Evolutionary conservation across 2,888 invertebrate genomes (phyloP).

Genomic region (Dexiosoma caninum): DNA sequence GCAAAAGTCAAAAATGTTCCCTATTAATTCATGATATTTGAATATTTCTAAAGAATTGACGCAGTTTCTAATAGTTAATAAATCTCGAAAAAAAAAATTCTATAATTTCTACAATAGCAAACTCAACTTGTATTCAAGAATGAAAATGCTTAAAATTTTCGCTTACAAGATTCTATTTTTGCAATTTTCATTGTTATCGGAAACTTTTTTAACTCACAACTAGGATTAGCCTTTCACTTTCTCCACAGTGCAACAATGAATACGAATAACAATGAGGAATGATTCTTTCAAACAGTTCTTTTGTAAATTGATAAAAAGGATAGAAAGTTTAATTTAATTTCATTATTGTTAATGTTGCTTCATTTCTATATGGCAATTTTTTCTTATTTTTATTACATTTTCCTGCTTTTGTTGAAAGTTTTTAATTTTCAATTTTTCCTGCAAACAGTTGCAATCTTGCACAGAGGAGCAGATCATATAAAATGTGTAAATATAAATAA

Average conservation of each 20-base stretch:
- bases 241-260: background rate
- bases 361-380: background rate
- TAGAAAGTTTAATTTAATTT: constrained; percentile 39
- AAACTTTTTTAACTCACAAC: background rate
- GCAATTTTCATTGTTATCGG: background rate
- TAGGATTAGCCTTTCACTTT: background rate
- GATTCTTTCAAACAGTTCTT: background rate
- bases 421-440: background rate
- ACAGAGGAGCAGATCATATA: too few relatives aligned
- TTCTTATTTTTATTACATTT: background rate
- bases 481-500: too few relatives aligned
- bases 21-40: too few relatives aligned
- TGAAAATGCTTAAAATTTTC: background rate
- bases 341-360: constrained; percentile 39
- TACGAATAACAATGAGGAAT: background rate
- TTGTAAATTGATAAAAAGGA: constrained; percentile 16
- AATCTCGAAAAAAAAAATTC: background rate
- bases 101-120: background rate
- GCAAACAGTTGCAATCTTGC: too few relatives aligned
- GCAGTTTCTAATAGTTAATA: too few relatives aligned
- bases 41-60: too few relatives aligned
- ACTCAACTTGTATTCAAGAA: background rate
- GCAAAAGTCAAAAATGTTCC: too few relatives aligned
- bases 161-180: background rate
- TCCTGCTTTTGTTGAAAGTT: background rate